Evolutionary conservation across 2,888 invertebrate genomes (phyloP).

Genomic region (Heliconius aoede): DNA sequence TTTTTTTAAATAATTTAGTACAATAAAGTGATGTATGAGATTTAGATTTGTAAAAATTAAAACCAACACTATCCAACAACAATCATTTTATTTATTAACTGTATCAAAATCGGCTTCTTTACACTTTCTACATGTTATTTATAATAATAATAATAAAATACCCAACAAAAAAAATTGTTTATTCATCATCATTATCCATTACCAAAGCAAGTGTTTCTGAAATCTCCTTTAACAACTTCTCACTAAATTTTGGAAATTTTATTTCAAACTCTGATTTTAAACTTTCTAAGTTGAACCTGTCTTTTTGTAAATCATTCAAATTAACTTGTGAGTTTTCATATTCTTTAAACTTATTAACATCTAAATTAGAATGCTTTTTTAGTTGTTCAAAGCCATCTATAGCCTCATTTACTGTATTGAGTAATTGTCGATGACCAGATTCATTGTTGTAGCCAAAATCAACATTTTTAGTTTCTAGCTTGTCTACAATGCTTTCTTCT

Average conservation of each 20-base stretch:
- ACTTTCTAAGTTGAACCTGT: conserved; percentile 62
- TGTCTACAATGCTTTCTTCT: conserved; percentile 64
- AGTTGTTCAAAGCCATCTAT: conserved; percentile 70
- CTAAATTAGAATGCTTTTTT: conserved; percentile 69
- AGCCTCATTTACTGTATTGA: conserved; percentile 74
- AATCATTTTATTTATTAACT: background rate
- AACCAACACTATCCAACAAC: background rate
- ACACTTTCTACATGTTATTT: background rate
- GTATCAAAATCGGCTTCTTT: background rate
- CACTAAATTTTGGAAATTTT: conserved; percentile 69
- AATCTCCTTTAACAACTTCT: conserved; percentile 66
- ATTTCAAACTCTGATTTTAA: conserved; percentile 65
- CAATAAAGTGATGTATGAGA: background rate
- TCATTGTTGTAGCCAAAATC: conserved; percentile 71
- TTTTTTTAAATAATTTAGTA: too few species aligned
- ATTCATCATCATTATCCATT: conserved; percentile 54
- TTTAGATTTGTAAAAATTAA: background rate
- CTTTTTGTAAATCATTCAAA: conserved; percentile 60
- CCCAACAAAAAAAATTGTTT: background rate
- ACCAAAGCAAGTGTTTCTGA: conserved; percentile 66
- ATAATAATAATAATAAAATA: conserved; percentile 33
- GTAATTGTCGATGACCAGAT: conserved; percentile 67
- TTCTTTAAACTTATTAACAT: conserved; percentile 63
- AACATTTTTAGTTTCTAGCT: conserved; percentile 66
- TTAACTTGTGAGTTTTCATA: conserved; percentile 58